Evolutionary conservation across 2,888 invertebrate species (phyloP), one percentile per base, ranked within the genome.

Genomic region (Idaea biselata): DNA sequence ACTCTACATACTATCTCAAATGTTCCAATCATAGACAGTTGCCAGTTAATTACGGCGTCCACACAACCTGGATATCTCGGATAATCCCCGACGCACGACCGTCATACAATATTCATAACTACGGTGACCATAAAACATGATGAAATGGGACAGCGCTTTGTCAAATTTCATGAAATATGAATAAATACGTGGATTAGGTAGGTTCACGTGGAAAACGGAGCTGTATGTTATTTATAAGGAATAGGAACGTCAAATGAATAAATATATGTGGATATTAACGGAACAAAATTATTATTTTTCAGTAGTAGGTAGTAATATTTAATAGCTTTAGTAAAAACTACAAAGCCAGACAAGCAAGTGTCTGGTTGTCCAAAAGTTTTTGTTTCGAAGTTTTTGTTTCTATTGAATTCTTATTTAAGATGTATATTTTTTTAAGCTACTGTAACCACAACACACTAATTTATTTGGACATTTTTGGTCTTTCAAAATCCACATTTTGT

Each of bases 91-190:
- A 44, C 44, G 14, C 14, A 44, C 44, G 44, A 44, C 8, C 44
- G 44, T 44, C 44, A 44, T 44, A 44, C 44, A 44, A 44, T 44
- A 44, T 44, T 44, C 44, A 61, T 60, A 64, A 60, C 58, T 63
- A 59, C 58, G 58, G 63, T 63, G 63, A 63, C 58, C 61, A 66
- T 64, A 63, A 64, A 63, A 62, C 55, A 62, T 54, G 62, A 66
- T 63, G 60, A 63, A 59, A 63, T 54, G 56, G 44, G 60, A 61
- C 63, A 60, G 59, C 60, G 59, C 54, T 60, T 59, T 60, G 59
- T 53, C 60, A 61, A 54, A 62, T 59, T 63, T 53, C 64, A 67
- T 67, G 62, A 64, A 64, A 62, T 67, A 67, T 64, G 64, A 55
- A 58, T 59, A 33, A 44, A 44, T 44, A 44, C 44, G 44, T 44